Evolutionary conservation across 2,888 invertebrate species (phyloP).

Genomic region (Scaptomyza flava): DNA sequence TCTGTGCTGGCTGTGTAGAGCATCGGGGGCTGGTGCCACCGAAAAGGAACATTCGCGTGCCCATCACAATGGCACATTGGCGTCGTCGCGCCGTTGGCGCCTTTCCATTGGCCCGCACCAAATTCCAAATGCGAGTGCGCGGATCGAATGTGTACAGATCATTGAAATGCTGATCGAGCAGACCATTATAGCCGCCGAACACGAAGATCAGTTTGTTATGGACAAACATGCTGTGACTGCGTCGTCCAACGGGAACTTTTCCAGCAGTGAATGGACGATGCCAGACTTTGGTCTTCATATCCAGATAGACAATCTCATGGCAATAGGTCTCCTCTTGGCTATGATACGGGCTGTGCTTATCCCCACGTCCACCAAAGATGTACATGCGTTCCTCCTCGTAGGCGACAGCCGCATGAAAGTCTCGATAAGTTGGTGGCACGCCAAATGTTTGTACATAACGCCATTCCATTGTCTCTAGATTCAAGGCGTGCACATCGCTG

Average conservation of each 20-base stretch:
- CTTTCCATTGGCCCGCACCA: constrained; percentile 86
- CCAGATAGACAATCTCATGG: constrained; percentile 90
- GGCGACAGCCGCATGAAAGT: constrained; percentile 94
- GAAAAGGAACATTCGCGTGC: constrained; percentile 91
- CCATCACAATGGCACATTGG: constrained; percentile 92
- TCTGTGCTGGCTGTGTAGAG: neutral
- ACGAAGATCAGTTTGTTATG: constrained; percentile 92
- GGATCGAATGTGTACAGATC: constrained; percentile 92
- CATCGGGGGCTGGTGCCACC: constrained; percentile 93
- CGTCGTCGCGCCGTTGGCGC: constrained; percentile 88
- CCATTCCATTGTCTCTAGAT: constrained; percentile 91
- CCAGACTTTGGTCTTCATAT: constrained; percentile 90
- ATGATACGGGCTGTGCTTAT: constrained; percentile 87
- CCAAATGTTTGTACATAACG: constrained; percentile 87
- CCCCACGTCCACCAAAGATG: constrained; percentile 95
- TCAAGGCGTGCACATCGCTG: constrained; percentile 90
- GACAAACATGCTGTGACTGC: constrained; percentile 96
- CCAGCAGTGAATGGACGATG: constrained; percentile 87
- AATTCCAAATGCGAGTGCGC: constrained; percentile 87
- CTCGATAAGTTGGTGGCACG: constrained; percentile 89
- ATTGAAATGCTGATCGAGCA: constrained; percentile 91
- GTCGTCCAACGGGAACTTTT: constrained; percentile 90
- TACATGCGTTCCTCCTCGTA: constrained; percentile 91
- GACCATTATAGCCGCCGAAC: constrained; percentile 95
- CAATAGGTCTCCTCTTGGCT: constrained; percentile 91